Evolutionary conservation across 2,888 invertebrate genomes (phyloP), one percentile per base, ranked within the genome.

Genomic region (Bombyx huttoni): DNA sequence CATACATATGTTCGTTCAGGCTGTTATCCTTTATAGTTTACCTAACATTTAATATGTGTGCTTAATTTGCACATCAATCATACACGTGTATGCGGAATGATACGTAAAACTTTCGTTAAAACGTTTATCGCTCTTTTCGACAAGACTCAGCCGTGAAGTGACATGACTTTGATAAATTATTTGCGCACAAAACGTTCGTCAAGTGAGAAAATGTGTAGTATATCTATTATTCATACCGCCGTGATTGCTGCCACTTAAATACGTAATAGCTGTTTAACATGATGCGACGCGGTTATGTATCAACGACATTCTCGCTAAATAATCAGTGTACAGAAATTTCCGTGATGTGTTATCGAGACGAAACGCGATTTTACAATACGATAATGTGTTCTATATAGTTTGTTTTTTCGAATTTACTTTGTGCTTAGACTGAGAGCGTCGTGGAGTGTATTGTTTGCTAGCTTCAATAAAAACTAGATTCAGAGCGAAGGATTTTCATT

Each of bases 111-210:
- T 76, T 73, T 70, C 70, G 64, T 64, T 65, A 74, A 73, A 70
- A 74, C 73, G 72, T 70, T 66, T 67, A 64, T 63, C 62, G 63
- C 62, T 65, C 64, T 56, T 60, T 65, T 64, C 61, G 57, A 54
- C 61, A 57, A 62, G 65, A 65, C 60, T 64, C 58, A 61, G 56
- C 61, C 63, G 62, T 63, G 58, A 61, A 66, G 67, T 73, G 75
- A 76, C 73, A 67, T 70, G 71, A 75, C 72, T 78, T 76, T 79
- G 78, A 80, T 79, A 74, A 75, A 78, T 78, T 76, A 75, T 78
- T 78, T 71, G 63, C 34, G 14, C 33, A 45, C 45, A 46, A 40
- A 40, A 12, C 40, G 40, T 40, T 40, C 40, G 40, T 40, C 40
- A 7, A 8, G 40, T 34, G 45, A 33, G 34, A 45, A 52, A 50